These are phyloP conservation scores for Cheilosia impressa DNA, from an alignment of 2,888 invertebrate species.

Conservation along the genomic window DNA sequence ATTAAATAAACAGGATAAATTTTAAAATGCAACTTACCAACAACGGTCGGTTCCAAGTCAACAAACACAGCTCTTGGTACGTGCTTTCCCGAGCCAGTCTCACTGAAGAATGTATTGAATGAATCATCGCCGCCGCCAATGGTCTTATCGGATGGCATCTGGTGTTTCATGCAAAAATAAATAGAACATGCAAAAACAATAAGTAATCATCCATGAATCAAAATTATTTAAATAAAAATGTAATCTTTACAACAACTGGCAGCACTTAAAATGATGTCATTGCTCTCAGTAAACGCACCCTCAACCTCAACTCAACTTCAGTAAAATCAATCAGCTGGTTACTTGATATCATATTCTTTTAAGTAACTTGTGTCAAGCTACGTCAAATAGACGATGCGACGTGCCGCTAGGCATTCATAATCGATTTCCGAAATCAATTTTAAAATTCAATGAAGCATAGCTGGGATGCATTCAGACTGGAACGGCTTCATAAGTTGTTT, in stretches of 20 bases:
- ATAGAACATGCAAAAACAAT: conserved; percentile 34
- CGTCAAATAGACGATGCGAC: not conserved
- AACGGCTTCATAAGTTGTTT: conserved; percentile 2
- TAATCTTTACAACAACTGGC: too few relatives aligned
- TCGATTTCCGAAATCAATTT: conserved; percentile 56
- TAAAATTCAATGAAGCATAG: conserved; percentile 45
- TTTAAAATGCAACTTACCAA: conserved; percentile 86
- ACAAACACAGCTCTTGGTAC: conserved; percentile 95
- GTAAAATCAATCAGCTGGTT: conserved; percentile 24
- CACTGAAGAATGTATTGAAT: conserved; percentile 91
- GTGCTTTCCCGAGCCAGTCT: conserved; percentile 90
- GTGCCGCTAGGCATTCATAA: conserved; percentile 36
- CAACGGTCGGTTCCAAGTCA: conserved; percentile 96
- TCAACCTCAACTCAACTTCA: not conserved
- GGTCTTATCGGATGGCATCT: conserved; percentile 92
- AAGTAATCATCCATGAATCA: conserved; percentile 30
- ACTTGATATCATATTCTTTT: conserved; percentile 19
- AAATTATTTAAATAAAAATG: conserved; percentile 1
- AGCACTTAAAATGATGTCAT: conserved; percentile 35
- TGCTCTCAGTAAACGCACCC: not conserved
- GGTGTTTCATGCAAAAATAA: conserved; percentile 45
- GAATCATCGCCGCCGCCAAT: conserved; percentile 90
- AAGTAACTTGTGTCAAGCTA: conserved; percentile 8
- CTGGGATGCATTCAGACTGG: not conserved
- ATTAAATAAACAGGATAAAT: too few relatives aligned